Evolutionary conservation across 2,888 invertebrate species (phyloP).

Genomic region (Drosophila macrospina): DNA sequence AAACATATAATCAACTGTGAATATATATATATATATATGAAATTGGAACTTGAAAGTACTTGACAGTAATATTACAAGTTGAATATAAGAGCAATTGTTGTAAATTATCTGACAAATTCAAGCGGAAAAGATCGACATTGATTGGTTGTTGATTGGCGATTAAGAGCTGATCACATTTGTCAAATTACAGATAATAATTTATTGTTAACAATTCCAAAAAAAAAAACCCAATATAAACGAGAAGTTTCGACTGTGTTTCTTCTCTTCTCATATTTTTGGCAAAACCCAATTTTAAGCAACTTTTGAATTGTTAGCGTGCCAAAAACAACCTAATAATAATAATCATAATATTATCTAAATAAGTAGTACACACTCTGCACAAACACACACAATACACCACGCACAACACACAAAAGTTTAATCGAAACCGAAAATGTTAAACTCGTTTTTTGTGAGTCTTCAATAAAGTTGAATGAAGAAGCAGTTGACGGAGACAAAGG

Average conservation of each 20-base stretch:
- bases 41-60: too few relatives aligned
- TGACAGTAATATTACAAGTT: background rate
- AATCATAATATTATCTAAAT: conserved; percentile 56
- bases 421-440: conserved; percentile 49
- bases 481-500: conserved; percentile 10
- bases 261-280: background rate
- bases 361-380: conserved; percentile 63
- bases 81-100: background rate
- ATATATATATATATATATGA: background rate
- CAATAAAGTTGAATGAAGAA: conserved; percentile 24
- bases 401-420: conserved; percentile 23
- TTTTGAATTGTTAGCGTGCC: conserved; percentile 64
- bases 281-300: conserved; percentile 22
- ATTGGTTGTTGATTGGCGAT: conserved; percentile 18
- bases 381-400: conserved; percentile 18
- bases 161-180: background rate
- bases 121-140: conserved; percentile 14
- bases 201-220: background rate
- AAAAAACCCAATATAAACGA: conserved; percentile 15
- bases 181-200: background rate
- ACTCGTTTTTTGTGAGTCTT: conserved; percentile 58
- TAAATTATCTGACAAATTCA: conserved; percentile 12
- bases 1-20: too few relatives aligned
- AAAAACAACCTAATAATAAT: conserved; percentile 37
- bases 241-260: conserved; percentile 24